Percentiles rank a stretch among this genome's conserved stretches.
Evolutionary conservation across 2,888 invertebrate genomes (phyloP).

Genomic region (Bellardia pandia): DNA sequence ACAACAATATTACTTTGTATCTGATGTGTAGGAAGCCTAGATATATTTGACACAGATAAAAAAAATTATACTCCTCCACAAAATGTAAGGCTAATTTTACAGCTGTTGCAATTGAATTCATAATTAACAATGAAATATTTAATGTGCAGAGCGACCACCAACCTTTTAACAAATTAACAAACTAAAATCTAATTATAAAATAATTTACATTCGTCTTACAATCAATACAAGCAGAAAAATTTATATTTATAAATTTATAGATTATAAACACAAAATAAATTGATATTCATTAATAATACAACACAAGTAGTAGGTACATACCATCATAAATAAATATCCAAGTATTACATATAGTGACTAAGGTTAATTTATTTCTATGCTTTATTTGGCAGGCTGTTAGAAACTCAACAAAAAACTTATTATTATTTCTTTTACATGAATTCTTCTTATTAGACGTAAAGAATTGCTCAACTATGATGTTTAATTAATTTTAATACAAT

Average conservation of each 20-base stretch:
- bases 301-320: neutral
- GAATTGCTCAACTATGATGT: conserved; percentile 9
- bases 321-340: conserved; percentile 5
- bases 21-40: too few species aligned
- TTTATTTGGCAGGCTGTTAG: conserved; percentile 4
- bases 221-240: too few species aligned
- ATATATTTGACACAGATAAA: too few species aligned
- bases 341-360: conserved; percentile 7
- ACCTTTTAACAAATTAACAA: neutral
- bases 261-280: conserved; percentile 5
- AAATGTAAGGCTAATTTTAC: neutral
- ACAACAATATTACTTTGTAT: too few species aligned
- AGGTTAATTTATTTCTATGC: neutral
- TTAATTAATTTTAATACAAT: conserved; percentile 31
- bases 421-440: conserved; percentile 4
- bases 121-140: neutral
- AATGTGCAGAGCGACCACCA: neutral
- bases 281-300: conserved; percentile 11
- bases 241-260: neutral
- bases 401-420: neutral
- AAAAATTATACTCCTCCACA: neutral
- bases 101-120: neutral
- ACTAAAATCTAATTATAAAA: neutral
- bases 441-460: conserved; percentile 16
- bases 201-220: neutral